A percentile compares a stretch with the other conserved stretches of the same genome.
Conservation (phyloP, 2,888 invertebrate species). For the Syritta pipiens region DNA sequence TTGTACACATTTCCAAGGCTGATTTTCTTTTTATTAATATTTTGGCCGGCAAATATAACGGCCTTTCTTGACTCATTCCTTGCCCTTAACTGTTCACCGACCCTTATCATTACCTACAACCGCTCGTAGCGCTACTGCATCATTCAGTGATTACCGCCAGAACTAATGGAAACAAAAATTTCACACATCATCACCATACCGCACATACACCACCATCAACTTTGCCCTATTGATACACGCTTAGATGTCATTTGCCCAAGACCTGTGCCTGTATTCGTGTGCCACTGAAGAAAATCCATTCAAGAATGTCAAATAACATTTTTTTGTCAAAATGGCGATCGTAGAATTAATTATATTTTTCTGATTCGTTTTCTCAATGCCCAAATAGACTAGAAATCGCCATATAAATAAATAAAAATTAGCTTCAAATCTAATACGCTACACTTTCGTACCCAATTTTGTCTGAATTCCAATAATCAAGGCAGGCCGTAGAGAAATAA, state of each 20-base stretch:
- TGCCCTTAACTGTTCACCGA: too few species aligned
- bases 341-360: conserved; percentile 67
- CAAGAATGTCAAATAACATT: conserved; percentile 67
- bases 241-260: conserved; percentile 61
- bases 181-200: conserved; percentile 61
- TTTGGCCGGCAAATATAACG: too few species aligned
- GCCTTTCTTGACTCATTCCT: too few species aligned
- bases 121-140: conserved; percentile 34
- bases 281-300: conserved; percentile 66
- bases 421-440: conserved; percentile 29
- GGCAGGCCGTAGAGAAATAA: conserved; percentile 22
- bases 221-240: conserved; percentile 24
- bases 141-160: not conserved
- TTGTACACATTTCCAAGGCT: too few species aligned
- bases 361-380: conserved; percentile 55
- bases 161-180: conserved; percentile 51
- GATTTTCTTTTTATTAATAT: too few species aligned
- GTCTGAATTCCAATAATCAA: conserved; percentile 5
- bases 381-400: conserved; percentile 57
- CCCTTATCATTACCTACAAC: too few species aligned
- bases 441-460: conserved; percentile 29
- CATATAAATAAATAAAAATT: conserved; percentile 55
- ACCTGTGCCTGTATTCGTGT: conserved; percentile 12
- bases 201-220: conserved; percentile 5
- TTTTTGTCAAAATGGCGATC: conserved; percentile 72